phyloP scores from a whole-genome alignment of 2,797 vertebrate genomes.

The Lycodopsis pacificus region DNA sequence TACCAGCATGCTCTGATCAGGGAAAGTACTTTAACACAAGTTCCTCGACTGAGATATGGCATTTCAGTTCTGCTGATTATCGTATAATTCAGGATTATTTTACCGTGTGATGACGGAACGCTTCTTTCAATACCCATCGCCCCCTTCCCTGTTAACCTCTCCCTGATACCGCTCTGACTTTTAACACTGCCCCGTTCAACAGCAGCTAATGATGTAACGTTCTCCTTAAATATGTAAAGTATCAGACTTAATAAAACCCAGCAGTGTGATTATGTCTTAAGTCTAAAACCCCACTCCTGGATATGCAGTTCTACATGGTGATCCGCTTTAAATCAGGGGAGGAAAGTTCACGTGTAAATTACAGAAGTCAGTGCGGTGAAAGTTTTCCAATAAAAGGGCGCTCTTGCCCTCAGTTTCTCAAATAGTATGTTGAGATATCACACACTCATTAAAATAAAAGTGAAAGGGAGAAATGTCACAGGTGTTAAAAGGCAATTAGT shows the following conservation, averaged over 20 bases:
- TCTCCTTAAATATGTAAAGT: conserved; percentile 86
- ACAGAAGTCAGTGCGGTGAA: conserved; percentile 67
- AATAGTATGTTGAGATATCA: conserved; percentile 66
- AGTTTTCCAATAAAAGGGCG: conserved; percentile 67
- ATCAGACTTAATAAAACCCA: conserved; percentile 79
- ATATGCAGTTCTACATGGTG: conserved; percentile 77
- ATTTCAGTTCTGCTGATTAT: conserved; percentile 71
- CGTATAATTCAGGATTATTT: conserved; percentile 83
- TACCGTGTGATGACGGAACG: conserved; percentile 67
- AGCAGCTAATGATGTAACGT: conserved; percentile 82
- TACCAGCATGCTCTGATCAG: conserved; percentile 65
- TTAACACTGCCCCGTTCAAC: conserved; percentile 76
- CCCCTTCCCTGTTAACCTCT: conserved; percentile 74
- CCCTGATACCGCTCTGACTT: conserved; percentile 75
- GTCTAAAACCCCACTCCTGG: conserved; percentile 74
- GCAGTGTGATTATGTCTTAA: conserved; percentile 77
- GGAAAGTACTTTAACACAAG: conserved; percentile 72
- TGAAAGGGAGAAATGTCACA: conserved; percentile 74
- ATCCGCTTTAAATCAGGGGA: conserved; percentile 80
- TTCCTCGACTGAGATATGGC: conserved; percentile 66
- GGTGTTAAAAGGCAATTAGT: conserved; percentile 85
- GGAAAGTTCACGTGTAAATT: conserved; percentile 80
- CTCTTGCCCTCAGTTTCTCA: conserved; percentile 61
- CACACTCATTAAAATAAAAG: conserved; percentile 69
- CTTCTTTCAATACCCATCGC: conserved; percentile 47